phyloP scores from a whole-genome alignment of 2,797 vertebrate species.

The Phrynocephalus forsythii region DNA sequence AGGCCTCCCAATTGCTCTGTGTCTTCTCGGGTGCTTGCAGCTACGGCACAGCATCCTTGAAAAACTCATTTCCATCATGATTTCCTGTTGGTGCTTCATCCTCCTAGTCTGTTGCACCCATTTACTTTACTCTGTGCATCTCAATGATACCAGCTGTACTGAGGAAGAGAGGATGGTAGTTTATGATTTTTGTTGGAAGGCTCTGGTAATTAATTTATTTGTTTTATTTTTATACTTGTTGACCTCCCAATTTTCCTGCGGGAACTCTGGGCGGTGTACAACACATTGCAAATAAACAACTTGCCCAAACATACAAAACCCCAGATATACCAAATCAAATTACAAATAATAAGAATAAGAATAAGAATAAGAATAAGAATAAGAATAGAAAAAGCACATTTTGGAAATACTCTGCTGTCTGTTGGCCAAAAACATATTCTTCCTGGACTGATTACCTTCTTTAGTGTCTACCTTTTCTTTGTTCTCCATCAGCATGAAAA shows the following conservation, averaged over 20 bases:
- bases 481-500: slow-evolving; percentile 49
- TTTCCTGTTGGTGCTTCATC: slow-evolving; percentile 52
- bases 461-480: slow-evolving; percentile 54
- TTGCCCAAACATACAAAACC: too few relatives aligned
- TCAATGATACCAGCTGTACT: slow-evolving; percentile 27
- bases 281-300: too few relatives aligned
- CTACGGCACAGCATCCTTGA: slow-evolving; percentile 38
- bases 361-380: too few relatives aligned
- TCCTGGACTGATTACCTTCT: slow-evolving; percentile 48
- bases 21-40: slow-evolving; percentile 25
- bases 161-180: slow-evolving; percentile 44
- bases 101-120: slow-evolving; percentile 34
- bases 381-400: slow-evolving; percentile 13
- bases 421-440: slow-evolving; percentile 47
- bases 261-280: too few relatives aligned
- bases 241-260: too few relatives aligned
- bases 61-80: slow-evolving; percentile 31
- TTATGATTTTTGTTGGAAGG: slow-evolving; percentile 56
- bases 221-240: too few relatives aligned
- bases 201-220: too few relatives aligned
- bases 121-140: slow-evolving; percentile 31
- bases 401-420: slow-evolving; percentile 50
- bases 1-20: slow-evolving; percentile 48
- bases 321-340: too few relatives aligned
- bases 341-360: too few relatives aligned